These are phyloP conservation scores for Himalopsyche anomala DNA, from an alignment of 2,888 invertebrate genomes.

Conservation along the genomic window DNA sequence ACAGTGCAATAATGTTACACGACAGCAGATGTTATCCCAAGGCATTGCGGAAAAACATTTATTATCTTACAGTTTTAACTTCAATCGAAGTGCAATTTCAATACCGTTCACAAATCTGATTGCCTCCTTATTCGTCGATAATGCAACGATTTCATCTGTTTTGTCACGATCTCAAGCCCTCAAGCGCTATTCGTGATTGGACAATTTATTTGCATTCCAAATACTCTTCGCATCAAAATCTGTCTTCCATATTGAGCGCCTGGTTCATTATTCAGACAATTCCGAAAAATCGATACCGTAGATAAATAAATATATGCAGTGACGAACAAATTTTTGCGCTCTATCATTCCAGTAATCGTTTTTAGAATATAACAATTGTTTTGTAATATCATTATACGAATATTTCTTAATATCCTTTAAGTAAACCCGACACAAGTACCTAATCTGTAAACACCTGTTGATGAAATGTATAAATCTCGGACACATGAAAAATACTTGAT, in stretches of 20 bases:
- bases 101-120: slow-evolving; percentile 41
- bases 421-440: too few species aligned
- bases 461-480: too few species aligned
- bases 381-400: too few species aligned
- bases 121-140: slow-evolving; percentile 40
- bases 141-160: slow-evolving; percentile 18
- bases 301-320: too few species aligned
- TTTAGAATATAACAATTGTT: too few species aligned
- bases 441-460: too few species aligned
- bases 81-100: background rate
- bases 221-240: background rate
- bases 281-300: too few species aligned
- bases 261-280: too few species aligned
- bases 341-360: too few species aligned
- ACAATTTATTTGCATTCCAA: slow-evolving; percentile 41
- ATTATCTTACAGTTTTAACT: slow-evolving; percentile 16
- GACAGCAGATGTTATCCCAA: slow-evolving; percentile 13
- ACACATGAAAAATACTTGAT: too few species aligned
- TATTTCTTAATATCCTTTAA: too few species aligned
- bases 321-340: too few species aligned
- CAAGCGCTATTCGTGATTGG: slow-evolving; percentile 22
- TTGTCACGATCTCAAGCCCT: slow-evolving; percentile 14
- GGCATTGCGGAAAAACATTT: background rate
- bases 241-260: background rate
- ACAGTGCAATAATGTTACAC: background rate